Percentiles rank a stretch among this genome's conserved stretches.
Evolutionary conservation across 2,113 vertebrate genomes (phyloP).

Genomic region (Thalassarche chlororhynchos): DNA sequence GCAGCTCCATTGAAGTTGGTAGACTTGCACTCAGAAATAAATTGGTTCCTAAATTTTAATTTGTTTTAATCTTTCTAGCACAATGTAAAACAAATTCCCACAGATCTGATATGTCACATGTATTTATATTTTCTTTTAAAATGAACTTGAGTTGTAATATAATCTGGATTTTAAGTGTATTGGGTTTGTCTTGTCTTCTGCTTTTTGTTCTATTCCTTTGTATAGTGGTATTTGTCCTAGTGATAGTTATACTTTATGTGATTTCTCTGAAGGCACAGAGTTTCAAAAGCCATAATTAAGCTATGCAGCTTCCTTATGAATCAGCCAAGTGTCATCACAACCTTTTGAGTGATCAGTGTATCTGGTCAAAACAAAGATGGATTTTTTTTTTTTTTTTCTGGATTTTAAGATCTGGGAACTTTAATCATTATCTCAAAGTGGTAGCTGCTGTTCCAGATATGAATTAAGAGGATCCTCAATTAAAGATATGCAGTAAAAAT

Average conservation of each 20-base stretch:
- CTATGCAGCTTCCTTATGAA: not conserved
- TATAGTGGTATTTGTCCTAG: not conserved
- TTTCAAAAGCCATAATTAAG: not conserved
- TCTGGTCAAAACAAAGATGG: not conserved
- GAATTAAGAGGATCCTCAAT: not conserved
- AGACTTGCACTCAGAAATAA: not conserved
- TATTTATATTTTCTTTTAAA: not conserved
- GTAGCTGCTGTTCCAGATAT: not conserved
- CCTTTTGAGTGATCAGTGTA: not conserved
- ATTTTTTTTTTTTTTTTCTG: not conserved
- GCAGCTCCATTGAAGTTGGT: not conserved
- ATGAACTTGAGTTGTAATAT: not conserved
- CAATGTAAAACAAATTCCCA: not conserved
- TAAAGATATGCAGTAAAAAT: not conserved
- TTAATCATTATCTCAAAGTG: not conserved
- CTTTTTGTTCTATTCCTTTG: not conserved
- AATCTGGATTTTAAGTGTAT: not conserved
- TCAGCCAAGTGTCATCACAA: not conserved
- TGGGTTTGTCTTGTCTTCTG: not conserved
- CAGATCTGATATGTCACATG: not conserved
- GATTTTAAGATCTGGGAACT: not conserved
- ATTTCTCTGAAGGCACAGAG: not conserved
- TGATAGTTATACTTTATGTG: not conserved
- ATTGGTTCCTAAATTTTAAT: not conserved
- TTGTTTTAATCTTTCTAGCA: not conserved